These are phyloP conservation scores for Novumbra hubbsi DNA, from an alignment of 2,797 vertebrate species.

Conservation along the genomic window DNA sequence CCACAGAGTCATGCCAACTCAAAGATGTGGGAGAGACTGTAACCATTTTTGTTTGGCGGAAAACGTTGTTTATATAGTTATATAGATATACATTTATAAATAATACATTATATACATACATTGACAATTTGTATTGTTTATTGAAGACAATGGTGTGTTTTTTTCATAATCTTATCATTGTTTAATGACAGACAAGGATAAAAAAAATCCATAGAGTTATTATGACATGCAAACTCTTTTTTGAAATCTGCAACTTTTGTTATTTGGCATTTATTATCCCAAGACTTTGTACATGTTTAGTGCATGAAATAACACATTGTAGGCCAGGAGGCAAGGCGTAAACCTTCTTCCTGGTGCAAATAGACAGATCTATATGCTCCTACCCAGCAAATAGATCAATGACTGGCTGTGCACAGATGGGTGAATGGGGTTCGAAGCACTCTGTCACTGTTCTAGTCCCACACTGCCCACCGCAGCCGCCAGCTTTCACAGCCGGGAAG, in stretches of 20 bases:
- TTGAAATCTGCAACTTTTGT: no score
- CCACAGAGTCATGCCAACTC: constrained; percentile 17
- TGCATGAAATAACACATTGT: constrained; percentile 24
- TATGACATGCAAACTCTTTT: no score
- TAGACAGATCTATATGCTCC: constrained; percentile 30
- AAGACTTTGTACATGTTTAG: background rate
- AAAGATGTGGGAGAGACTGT: constrained; percentile 1
- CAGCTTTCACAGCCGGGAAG: background rate
- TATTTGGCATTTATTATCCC: no score
- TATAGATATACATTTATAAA: no score
- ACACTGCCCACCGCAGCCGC: constrained; percentile 6
- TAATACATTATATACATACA: no score
- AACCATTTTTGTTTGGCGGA: constrained; percentile 4
- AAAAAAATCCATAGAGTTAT: no score
- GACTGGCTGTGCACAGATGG: constrained; percentile 39
- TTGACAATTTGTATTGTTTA: no score
- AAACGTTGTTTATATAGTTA: background rate
- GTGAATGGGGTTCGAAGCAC: constrained; percentile 40
- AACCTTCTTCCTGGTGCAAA: constrained; percentile 14
- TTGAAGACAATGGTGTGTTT: no score
- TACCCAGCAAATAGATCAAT: constrained; percentile 33
- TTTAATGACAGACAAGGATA: no score
- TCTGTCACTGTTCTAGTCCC: constrained; percentile 44
- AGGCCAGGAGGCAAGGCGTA: constrained; percentile 9
- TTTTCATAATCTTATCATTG: no score